Percentiles rank a stretch among this genome's conserved stretches.
phyloP scores from a whole-genome alignment of 2,113 vertebrate species.

The Psammodynastes pulverulentus region DNA sequence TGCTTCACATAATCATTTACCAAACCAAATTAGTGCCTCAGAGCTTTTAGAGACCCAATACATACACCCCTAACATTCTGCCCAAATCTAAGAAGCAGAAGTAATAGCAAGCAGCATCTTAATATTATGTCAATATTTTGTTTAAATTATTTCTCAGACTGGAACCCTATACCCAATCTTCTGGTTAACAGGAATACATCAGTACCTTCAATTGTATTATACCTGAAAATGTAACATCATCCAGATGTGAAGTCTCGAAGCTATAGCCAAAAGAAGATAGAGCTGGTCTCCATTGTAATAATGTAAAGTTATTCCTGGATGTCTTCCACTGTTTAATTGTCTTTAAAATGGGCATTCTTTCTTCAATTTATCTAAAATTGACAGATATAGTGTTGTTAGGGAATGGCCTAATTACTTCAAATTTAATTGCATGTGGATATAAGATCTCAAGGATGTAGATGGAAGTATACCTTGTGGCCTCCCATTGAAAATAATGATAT shows the following conservation, averaged over 20 bases:
- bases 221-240: not conserved
- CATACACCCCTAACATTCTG: not conserved
- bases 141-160: not conserved
- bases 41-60: not conserved
- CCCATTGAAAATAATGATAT: not conserved
- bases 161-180: not conserved
- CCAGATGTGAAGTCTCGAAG: not conserved
- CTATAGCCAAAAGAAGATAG: not conserved
- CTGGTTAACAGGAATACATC: not conserved
- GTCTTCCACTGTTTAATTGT: not conserved
- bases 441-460: not conserved
- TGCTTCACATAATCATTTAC: not conserved
- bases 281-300: not conserved
- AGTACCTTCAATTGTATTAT: not conserved
- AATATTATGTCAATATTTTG: not conserved
- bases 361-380: not conserved
- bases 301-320: not conserved
- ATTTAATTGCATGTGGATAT: not conserved
- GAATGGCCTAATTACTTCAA: not conserved
- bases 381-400: not conserved
- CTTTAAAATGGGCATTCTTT: not conserved
- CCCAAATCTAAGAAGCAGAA: not conserved
- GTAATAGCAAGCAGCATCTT: not conserved
- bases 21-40: not conserved
- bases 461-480: not conserved